These are phyloP conservation scores for Galaxea fascicularis DNA, from an alignment of 92 coral and sea anemone genomes.

Conservation along the genomic window DNA sequence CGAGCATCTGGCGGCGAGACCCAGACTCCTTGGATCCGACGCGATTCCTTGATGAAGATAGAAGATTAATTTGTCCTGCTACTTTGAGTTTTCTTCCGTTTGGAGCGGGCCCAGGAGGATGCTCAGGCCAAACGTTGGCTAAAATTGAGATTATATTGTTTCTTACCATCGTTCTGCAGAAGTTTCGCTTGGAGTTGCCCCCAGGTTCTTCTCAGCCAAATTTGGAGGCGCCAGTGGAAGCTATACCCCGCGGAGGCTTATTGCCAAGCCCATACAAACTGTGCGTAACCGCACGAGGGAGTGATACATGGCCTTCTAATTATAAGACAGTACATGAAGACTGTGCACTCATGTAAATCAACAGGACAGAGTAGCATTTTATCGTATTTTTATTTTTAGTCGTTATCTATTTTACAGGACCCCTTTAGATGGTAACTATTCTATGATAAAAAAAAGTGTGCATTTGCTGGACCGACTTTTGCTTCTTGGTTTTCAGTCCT, in stretches of 20 bases:
- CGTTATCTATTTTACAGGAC: too few relatives aligned
- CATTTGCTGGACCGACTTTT: too few relatives aligned
- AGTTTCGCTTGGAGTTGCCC: conserved; percentile 70
- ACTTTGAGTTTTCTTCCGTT: conserved; percentile 84
- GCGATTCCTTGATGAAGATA: too few relatives aligned
- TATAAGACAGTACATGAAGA: background rate
- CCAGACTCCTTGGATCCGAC: too few relatives aligned
- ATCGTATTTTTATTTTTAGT: too few relatives aligned
- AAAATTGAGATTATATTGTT: conserved; percentile 82
- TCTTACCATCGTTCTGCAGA: conserved; percentile 74
- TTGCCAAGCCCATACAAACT: conserved; percentile 82
- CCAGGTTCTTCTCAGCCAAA: conserved; percentile 75
- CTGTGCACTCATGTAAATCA: too few relatives aligned
- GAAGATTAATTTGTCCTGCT: conserved; percentile 1
- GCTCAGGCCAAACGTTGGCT: conserved; percentile 83
- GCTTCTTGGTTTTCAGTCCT: too few relatives aligned
- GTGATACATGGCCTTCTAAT: background rate
- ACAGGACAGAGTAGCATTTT: background rate
- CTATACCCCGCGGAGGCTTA: conserved; percentile 54
- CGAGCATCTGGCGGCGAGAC: conserved; percentile 63
- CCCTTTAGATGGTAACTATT: too few relatives aligned
- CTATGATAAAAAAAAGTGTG: too few relatives aligned
- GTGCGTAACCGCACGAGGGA: conserved; percentile 46
- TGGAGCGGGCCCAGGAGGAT: conserved; percentile 84
- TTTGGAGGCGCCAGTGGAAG: conserved; percentile 77